phyloP scores from a whole-genome alignment of 2,888 invertebrate species.

The Ichneumoninae sp. region DNA sequence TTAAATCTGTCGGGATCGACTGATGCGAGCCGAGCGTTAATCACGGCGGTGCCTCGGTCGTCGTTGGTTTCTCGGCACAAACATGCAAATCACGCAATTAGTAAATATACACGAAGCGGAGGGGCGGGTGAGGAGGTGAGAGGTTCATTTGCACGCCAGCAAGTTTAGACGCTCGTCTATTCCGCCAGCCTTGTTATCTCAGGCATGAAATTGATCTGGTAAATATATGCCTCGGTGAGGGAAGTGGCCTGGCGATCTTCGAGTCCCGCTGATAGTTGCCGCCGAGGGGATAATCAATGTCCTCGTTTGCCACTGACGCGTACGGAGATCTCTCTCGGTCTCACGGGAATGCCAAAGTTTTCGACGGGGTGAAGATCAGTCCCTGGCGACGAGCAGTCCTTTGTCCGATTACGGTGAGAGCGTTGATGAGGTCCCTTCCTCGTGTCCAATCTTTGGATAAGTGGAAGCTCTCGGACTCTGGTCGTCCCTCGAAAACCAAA shows the following conservation, averaged over 20 bases:
- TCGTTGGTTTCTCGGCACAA: slow-evolving; percentile 41
- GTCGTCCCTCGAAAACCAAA: neutral
- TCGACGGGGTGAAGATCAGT: slow-evolving; percentile 15
- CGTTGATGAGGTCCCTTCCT: neutral
- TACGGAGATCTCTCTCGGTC: neutral
- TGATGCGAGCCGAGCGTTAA: slow-evolving; percentile 20
- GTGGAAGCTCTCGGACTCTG: neutral
- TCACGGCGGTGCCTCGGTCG: slow-evolving; percentile 25
- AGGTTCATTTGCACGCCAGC: slow-evolving; percentile 57
- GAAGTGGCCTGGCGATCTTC: slow-evolving; percentile 54
- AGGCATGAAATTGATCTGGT: slow-evolving; percentile 71
- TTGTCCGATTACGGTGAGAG: slow-evolving; percentile 18
- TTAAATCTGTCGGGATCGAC: neutral
- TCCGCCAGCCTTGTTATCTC: slow-evolving; percentile 48
- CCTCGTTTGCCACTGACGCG: slow-evolving; percentile 50
- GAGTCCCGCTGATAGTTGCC: slow-evolving; percentile 26
- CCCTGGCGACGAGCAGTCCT: slow-evolving; percentile 17
- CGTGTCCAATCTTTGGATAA: neutral
- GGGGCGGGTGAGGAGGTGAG: slow-evolving; percentile 4
- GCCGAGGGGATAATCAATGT: slow-evolving; percentile 44
- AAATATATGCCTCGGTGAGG: slow-evolving; percentile 61
- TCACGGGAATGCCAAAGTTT: slow-evolving; percentile 26
- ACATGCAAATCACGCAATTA: slow-evolving; percentile 65
- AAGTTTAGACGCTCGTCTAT: slow-evolving; percentile 45
- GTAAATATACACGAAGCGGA: slow-evolving; percentile 47